Conservation (phyloP, 2,797 vertebrate species). For the Labroides dimidiatus region DNA sequence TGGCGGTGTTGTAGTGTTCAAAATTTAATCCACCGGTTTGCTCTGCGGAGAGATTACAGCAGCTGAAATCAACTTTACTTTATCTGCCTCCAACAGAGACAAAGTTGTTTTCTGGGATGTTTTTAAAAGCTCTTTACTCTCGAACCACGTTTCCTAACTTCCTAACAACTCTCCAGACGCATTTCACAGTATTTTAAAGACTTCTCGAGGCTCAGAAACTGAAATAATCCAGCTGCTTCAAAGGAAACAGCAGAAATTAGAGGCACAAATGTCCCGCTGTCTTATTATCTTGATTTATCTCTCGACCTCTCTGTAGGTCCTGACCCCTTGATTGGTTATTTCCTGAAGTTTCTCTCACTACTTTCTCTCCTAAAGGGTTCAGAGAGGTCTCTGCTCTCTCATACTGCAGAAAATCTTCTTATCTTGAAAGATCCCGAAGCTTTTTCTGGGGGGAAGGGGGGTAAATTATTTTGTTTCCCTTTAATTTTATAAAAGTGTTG, state of each 20-base stretch:
- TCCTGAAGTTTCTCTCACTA: neutral
- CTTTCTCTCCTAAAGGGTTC: neutral
- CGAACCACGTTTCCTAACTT: too few species aligned
- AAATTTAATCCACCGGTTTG: slow-evolving; percentile 20
- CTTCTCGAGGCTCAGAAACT: neutral
- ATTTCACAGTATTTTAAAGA: too few species aligned
- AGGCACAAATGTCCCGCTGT: neutral
- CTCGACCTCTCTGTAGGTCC: neutral
- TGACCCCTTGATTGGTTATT: neutral
- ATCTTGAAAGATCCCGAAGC: neutral
- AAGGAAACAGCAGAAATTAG: neutral
- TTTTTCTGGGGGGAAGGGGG: too few species aligned
- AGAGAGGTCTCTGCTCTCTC: neutral
- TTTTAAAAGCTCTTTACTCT: neutral
- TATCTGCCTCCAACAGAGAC: slow-evolving; percentile 13
- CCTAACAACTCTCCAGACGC: too few species aligned
- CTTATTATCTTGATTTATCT: slow-evolving; percentile 7
- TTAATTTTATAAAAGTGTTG: too few species aligned
- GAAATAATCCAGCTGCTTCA: neutral
- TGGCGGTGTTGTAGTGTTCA: slow-evolving; percentile 21
- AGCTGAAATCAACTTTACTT: slow-evolving; percentile 13
- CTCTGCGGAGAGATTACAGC: slow-evolving; percentile 27
- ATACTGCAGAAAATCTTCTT: neutral
- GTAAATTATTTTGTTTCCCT: too few species aligned
- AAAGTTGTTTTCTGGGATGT: neutral